phyloP scores from a whole-genome alignment of 2,113 vertebrate genomes.

The Chamaetylas fuelleborni region DNA sequence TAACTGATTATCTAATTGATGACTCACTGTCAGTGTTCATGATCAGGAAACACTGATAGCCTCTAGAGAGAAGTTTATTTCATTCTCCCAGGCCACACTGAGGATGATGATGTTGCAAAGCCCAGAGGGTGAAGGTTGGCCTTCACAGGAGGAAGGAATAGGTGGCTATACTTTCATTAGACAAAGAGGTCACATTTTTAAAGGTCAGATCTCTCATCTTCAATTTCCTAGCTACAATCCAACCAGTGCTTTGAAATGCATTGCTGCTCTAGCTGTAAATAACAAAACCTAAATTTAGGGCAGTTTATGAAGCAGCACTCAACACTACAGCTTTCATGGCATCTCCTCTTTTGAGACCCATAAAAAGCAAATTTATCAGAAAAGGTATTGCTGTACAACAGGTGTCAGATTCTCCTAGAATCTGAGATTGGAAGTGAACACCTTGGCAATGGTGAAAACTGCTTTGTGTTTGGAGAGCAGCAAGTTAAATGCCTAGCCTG shows the following conservation, averaged over 20 bases:
- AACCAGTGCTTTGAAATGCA: not conserved
- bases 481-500: not conserved
- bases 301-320: not conserved
- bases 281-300: not conserved
- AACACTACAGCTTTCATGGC: not conserved
- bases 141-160: not conserved
- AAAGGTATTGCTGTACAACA: not conserved
- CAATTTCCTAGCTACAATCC: not conserved
- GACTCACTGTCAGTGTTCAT: not conserved
- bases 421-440: not conserved
- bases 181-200: not conserved
- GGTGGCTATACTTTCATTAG: not conserved
- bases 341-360: not conserved
- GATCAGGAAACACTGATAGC: not conserved
- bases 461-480: not conserved
- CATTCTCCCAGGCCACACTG: not conserved
- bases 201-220: not conserved
- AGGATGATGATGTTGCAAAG: not conserved
- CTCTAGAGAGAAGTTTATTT: not conserved
- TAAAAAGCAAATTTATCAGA: not conserved
- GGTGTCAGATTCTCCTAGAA: not conserved
- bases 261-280: not conserved
- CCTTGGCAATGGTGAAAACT: not conserved
- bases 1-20: not conserved
- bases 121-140: rapidly evolving